Percentiles rank a stretch among this genome's conserved stretches.
Evolutionary conservation across 2,797 vertebrate species (phyloP).

Genomic region (Botia almorhae): DNA sequence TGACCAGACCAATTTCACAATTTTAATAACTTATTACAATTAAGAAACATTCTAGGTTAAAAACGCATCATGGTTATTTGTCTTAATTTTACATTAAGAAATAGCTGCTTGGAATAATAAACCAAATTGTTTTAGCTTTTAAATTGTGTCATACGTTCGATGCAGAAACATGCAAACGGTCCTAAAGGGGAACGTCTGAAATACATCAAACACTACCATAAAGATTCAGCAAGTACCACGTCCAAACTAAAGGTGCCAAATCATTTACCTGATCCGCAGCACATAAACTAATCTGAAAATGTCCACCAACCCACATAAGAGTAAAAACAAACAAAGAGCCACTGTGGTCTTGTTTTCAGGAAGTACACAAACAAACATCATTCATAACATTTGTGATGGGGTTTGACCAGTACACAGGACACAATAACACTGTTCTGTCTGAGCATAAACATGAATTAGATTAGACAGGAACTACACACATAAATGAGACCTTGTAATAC

Average conservation of each 20-base stretch:
- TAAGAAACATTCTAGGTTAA: not conserved
- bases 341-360: not conserved
- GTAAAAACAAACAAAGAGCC: not conserved
- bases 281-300: not conserved
- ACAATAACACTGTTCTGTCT: constrained; percentile 1
- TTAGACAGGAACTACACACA: not conserved
- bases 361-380: not conserved
- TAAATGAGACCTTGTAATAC: not conserved
- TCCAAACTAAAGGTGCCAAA: not conserved
- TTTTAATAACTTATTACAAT: not conserved
- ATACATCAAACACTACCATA: not conserved
- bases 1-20: not conserved
- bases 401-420: not conserved
- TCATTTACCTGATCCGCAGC: not conserved
- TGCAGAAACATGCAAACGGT: not conserved
- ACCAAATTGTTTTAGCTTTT: not conserved
- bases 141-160: not conserved
- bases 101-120: not conserved
- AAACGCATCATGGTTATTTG: not conserved
- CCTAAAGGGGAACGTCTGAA: not conserved
- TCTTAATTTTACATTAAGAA: not conserved
- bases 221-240: not conserved
- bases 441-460: constrained; percentile 15
- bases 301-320: not conserved
- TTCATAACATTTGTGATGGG: not conserved